Evolutionary conservation across 2,888 invertebrate genomes (phyloP).

Genomic region (Ochlodes sylvanus): DNA sequence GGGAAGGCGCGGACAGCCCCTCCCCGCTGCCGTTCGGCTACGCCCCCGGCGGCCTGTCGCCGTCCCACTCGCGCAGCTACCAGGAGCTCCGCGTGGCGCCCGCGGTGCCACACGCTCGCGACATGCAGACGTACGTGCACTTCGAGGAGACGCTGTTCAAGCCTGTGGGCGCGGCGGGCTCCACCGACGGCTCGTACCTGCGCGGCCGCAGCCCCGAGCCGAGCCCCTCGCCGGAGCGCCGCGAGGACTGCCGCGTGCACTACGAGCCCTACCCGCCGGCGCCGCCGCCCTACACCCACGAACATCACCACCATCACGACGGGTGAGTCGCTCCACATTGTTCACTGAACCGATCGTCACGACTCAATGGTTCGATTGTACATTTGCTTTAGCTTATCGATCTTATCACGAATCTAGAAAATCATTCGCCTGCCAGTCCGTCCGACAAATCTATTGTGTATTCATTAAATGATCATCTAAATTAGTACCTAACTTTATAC

Average conservation of each 20-base stretch:
- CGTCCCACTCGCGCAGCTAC: conserved; percentile 78
- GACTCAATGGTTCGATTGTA: too few relatives aligned
- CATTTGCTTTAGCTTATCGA: not conserved
- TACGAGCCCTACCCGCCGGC: conserved; percentile 68
- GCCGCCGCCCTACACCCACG: conserved; percentile 62
- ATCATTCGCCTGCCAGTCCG: too few relatives aligned
- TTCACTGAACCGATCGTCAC: not conserved
- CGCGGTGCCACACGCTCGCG: conserved; percentile 64
- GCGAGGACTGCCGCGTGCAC: conserved; percentile 71
- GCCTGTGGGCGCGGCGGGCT: conserved; percentile 54
- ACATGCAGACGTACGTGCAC: conserved; percentile 78
- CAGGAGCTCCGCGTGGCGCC: conserved; percentile 77
- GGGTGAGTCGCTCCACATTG: conserved; percentile 57
- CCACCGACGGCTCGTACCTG: conserved; percentile 67
- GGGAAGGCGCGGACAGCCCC: conserved; percentile 64
- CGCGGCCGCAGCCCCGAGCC: conserved; percentile 67
- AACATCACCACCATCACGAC: conserved; percentile 69
- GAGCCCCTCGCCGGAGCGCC: conserved; percentile 67
- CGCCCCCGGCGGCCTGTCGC: conserved; percentile 69
- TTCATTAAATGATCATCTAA: not conserved
- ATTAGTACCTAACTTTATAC: not conserved
- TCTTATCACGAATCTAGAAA: not conserved
- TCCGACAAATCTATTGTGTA: too few relatives aligned
- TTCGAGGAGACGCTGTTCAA: conserved; percentile 50
- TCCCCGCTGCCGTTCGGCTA: conserved; percentile 70